Percentiles rank a stretch among this genome's conserved stretches.
Conservation (phyloP, 2,888 invertebrate genomes). For the Galerucella pusilla region DNA sequence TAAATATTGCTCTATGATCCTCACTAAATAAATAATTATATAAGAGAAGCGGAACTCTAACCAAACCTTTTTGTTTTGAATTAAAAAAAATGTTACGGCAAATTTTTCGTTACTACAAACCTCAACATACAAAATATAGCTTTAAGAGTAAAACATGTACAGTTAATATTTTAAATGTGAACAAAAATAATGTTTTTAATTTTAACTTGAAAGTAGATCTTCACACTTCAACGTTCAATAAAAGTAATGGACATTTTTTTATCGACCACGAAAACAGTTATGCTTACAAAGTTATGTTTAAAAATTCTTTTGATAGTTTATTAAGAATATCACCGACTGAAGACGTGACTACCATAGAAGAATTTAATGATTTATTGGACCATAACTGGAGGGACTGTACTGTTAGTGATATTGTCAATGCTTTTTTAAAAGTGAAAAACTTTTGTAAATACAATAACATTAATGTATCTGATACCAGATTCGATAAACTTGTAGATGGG, state of each 20-base stretch:
- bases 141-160: not conserved
- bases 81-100: conserved; percentile 27
- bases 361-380: conserved; percentile 43
- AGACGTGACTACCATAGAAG: conserved; percentile 11
- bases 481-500: conserved; percentile 62
- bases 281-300: conserved; percentile 41
- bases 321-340: not conserved
- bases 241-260: conserved; percentile 24
- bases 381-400: conserved; percentile 53
- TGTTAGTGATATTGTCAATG: conserved; percentile 56
- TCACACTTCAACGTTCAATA: conserved; percentile 7
- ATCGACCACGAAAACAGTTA: conserved; percentile 38
- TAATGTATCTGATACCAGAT: conserved; percentile 56
- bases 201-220: conserved; percentile 32
- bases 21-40: too few species aligned
- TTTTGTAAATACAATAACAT: conserved; percentile 57
- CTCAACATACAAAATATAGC: conserved; percentile 1
- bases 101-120: conserved; percentile 25
- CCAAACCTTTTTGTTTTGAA: not conserved
- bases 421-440: conserved; percentile 54
- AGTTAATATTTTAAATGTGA: conserved; percentile 9
- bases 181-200: conserved; percentile 7
- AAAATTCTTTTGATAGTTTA: not conserved
- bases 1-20: too few species aligned
- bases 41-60: not conserved